A percentile compares a stretch with the other conserved stretches of the same genome.
phyloP scores from a whole-genome alignment of 2,113 vertebrate species.

The Laticauda laticaudata region DNA sequence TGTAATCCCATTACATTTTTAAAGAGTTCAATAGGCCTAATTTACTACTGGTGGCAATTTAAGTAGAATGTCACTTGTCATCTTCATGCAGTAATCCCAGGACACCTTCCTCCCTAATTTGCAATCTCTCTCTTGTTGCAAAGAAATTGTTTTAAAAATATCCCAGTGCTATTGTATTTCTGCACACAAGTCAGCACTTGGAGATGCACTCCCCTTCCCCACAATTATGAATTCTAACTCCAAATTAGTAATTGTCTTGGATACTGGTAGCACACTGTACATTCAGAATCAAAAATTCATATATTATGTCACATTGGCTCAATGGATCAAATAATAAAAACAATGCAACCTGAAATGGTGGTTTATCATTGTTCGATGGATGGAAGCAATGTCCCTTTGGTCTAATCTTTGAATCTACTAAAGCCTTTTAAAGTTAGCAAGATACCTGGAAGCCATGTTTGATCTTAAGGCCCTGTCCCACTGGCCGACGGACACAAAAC shows the following conservation, averaged over 20 bases:
- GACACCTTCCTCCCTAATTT: not conserved
- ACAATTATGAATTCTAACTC: not conserved
- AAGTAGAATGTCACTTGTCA: not conserved
- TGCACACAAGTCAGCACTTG: not conserved
- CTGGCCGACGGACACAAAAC: no score
- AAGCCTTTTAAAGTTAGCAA: not conserved
- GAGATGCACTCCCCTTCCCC: not conserved
- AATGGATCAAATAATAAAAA: not conserved
- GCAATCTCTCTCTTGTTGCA: slow-evolving; percentile 8
- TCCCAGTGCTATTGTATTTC: not conserved
- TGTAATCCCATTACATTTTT: slow-evolving; percentile 9
- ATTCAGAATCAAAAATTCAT: not conserved
- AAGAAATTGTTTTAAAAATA: not conserved
- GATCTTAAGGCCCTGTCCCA: not conserved
- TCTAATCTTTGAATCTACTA: not conserved
- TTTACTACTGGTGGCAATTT: not conserved
- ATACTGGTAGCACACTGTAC: not conserved
- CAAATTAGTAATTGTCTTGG: not conserved
- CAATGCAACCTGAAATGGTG: not conserved
- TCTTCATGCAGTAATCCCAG: slow-evolving; percentile 14
- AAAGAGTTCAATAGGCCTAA: not conserved
- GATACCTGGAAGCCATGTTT: not conserved
- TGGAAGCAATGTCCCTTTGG: not conserved
- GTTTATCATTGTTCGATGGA: not conserved
- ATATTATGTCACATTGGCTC: not conserved